Percentiles rank a stretch among this genome's conserved stretches.
These are phyloP conservation scores for Mormyrus proboscirostris DNA, from an alignment of 2,797 vertebrate species.

Conservation along the genomic window DNA sequence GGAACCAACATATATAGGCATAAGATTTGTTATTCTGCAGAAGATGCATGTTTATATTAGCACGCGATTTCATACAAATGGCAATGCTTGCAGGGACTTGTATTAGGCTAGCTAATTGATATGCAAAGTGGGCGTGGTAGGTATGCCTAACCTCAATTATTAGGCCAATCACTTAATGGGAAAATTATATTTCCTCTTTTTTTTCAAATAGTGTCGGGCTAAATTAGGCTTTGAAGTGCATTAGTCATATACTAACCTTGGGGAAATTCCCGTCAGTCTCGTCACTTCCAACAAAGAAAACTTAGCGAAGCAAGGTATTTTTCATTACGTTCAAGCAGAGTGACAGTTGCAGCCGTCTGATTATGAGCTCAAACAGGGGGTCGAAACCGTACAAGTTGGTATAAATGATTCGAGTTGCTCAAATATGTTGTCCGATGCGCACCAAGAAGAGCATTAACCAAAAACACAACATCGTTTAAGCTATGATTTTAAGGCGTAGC, in stretches of 20 bases:
- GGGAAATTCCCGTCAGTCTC: neutral
- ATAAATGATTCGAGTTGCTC: neutral
- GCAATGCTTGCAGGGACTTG: neutral
- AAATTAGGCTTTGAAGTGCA: neutral
- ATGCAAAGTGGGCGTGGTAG: neutral
- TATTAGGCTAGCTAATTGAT: neutral
- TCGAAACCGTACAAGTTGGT: neutral
- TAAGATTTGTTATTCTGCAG: neutral
- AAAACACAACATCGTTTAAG: neutral
- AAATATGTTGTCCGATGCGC: neutral
- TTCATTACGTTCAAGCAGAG: neutral
- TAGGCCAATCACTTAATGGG: neutral
- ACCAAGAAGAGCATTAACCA: neutral
- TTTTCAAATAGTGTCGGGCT: neutral
- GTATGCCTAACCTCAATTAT: neutral
- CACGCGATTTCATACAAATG: neutral
- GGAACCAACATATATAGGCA: neutral
- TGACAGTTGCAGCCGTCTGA: neutral
- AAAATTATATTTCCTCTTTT: constrained; percentile 9
- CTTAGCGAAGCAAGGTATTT: neutral
- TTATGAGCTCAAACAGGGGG: neutral
- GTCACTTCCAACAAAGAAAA: neutral
- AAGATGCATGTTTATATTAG: neutral
- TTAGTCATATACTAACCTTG: neutral
- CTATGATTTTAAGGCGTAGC: neutral